Percentiles rank a stretch among this genome's conserved stretches.
phyloP scores from a whole-genome alignment of 1,140 invertebrate genomes.

The Neoseiulus cucumeris region DNA sequence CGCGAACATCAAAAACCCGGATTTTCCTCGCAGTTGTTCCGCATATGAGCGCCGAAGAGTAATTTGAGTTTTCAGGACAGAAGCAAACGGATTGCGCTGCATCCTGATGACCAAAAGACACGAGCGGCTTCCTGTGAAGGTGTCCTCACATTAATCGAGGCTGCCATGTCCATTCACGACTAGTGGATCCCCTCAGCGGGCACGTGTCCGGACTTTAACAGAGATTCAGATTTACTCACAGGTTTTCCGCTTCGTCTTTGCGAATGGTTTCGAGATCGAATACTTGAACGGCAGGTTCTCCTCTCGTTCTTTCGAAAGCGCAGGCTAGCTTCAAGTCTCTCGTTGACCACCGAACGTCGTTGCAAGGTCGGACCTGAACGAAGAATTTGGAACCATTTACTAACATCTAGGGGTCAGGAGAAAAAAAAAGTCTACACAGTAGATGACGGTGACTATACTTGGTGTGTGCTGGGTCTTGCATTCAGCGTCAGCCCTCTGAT shows the following conservation, averaged over 20 bases:
- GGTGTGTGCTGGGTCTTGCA: background rate
- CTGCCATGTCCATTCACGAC: too few species aligned
- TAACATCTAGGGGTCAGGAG: too few species aligned
- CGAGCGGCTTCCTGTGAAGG: background rate
- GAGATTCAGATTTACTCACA: too few species aligned
- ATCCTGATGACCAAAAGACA: background rate
- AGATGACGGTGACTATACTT: too few species aligned
- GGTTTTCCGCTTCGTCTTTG: too few species aligned
- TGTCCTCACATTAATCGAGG: too few species aligned
- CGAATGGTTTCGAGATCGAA: background rate
- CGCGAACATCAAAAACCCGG: background rate
- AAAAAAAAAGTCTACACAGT: too few species aligned
- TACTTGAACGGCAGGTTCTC: background rate
- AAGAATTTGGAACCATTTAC: too few species aligned
- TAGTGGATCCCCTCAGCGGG: too few species aligned
- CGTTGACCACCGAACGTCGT: background rate
- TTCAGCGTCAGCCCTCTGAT: background rate
- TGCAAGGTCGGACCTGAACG: background rate
- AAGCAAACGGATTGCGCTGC: slow-evolving; percentile 5
- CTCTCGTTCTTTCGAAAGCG: background rate
- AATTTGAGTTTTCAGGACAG: background rate
- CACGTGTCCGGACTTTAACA: too few species aligned
- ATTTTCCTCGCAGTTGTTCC: background rate
- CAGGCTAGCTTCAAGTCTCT: background rate
- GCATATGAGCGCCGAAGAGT: background rate